A percentile compares a stretch with the other conserved stretches of the same genome.
Evolutionary conservation across 2,888 invertebrate genomes (phyloP).

Genomic region (Drosophila austrosaltans): DNA sequence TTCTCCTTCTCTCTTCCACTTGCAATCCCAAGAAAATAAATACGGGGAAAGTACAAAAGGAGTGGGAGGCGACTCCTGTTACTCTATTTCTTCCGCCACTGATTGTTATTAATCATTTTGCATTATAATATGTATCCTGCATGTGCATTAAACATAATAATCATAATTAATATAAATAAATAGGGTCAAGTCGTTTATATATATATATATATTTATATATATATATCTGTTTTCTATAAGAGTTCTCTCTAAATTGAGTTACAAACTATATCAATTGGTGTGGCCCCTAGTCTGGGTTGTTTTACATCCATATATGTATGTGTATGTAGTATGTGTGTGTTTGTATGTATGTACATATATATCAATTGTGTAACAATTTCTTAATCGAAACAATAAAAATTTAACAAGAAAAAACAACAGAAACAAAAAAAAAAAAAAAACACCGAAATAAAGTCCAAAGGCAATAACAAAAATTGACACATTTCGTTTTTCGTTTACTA

Average conservation of each 20-base stretch:
- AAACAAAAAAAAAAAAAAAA: background rate
- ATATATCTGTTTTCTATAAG: conserved; percentile 11
- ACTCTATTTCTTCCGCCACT: background rate
- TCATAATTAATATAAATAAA: conserved; percentile 17
- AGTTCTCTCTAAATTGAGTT: conserved; percentile 39
- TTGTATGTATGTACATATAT: conserved; percentile 2
- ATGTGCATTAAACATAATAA: conserved; percentile 31
- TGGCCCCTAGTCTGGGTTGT: conserved; percentile 69
- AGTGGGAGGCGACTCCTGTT: background rate
- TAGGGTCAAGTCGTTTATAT: conserved; percentile 16
- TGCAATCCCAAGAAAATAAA: no score
- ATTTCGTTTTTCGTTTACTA: background rate
- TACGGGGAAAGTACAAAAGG: no score
- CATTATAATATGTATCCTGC: conserved; percentile 3
- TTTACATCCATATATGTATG: conserved; percentile 25
- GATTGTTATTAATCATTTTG: conserved; percentile 1
- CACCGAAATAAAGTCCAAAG: background rate
- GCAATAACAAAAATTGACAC: conserved; percentile 5
- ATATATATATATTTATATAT: no score
- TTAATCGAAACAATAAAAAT: conserved; percentile 1
- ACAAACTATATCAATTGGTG: conserved; percentile 59
- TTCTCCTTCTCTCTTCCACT: no score
- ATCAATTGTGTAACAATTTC: conserved; percentile 3
- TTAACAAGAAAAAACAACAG: background rate
- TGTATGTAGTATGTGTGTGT: background rate